Conservation (phyloP, 2,888 invertebrate genomes). For the Platypus cylindrus region DNA sequence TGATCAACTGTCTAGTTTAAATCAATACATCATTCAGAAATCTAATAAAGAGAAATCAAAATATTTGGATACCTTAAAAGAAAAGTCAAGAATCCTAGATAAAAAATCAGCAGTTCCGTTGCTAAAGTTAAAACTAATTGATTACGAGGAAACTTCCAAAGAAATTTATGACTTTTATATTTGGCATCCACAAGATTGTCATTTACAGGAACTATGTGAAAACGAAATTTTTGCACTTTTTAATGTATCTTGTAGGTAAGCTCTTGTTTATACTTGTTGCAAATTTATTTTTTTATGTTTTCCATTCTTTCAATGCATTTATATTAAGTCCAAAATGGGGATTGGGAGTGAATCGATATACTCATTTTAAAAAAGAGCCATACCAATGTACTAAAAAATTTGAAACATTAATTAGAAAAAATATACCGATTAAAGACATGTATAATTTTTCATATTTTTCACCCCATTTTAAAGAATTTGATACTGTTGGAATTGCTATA, state of each 20-base stretch:
- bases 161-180: slow-evolving; percentile 44
- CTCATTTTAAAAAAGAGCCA: slow-evolving; percentile 20
- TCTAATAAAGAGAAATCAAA: slow-evolving; percentile 28
- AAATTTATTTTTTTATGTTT: neutral
- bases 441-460: slow-evolving; percentile 24
- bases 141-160: slow-evolving; percentile 25
- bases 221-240: slow-evolving; percentile 46
- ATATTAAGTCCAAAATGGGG: slow-evolving; percentile 23
- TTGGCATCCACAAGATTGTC: slow-evolving; percentile 56
- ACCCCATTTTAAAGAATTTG: slow-evolving; percentile 54
- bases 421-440: slow-evolving; percentile 37
- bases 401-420: slow-evolving; percentile 22
- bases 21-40: slow-evolving; percentile 32
- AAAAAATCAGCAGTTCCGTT: slow-evolving; percentile 34
- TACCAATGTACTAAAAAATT: slow-evolving; percentile 12
- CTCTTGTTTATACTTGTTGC: neutral
- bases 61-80: slow-evolving; percentile 18
- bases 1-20: slow-evolving; percentile 34
- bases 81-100: slow-evolving; percentile 17
- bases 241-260: slow-evolving; percentile 41
- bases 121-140: slow-evolving; percentile 36
- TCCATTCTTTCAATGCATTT: neutral
- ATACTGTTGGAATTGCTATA: slow-evolving; percentile 57
- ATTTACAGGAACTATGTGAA: slow-evolving; percentile 47
- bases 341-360: slow-evolving; percentile 21